phyloP scores from a whole-genome alignment of 2,888 invertebrate genomes.

The Callosobruchus maculatus region DNA sequence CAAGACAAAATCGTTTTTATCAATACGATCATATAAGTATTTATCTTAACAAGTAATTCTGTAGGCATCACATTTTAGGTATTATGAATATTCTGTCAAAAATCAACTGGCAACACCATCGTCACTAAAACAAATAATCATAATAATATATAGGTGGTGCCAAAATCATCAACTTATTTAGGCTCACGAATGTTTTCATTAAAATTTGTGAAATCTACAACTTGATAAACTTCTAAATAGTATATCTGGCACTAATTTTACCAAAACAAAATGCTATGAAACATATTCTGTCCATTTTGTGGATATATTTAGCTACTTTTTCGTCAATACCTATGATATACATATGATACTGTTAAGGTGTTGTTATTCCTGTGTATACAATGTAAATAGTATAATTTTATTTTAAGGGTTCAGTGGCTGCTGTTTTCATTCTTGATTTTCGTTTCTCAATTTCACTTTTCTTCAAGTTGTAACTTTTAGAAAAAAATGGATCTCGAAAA shows the following conservation, averaged over 20 bases:
- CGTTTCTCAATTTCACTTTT: too few relatives aligned
- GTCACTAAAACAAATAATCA: too few relatives aligned
- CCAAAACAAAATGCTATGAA: background rate
- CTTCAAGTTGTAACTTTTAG: too few relatives aligned
- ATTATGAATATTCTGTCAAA: background rate
- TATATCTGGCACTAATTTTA: background rate
- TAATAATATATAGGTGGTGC: too few relatives aligned
- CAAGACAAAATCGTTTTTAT: too few relatives aligned
- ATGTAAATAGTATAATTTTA: constrained; percentile 25
- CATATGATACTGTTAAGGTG: constrained; percentile 10
- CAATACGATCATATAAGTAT: too few relatives aligned
- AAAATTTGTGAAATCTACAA: too few relatives aligned
- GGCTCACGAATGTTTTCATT: too few relatives aligned
- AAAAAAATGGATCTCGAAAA: too few relatives aligned
- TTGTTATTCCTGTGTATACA: constrained; percentile 25
- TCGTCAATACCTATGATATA: background rate
- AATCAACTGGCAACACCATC: background rate
- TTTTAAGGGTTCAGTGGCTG: background rate
- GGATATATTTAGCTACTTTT: background rate
- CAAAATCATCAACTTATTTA: too few relatives aligned
- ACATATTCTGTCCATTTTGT: background rate
- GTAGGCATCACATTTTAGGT: background rate
- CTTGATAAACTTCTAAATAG: too few relatives aligned
- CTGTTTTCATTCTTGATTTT: background rate
- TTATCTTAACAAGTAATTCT: too few relatives aligned